Evolutionary conservation across 1,140 invertebrate species (phyloP), one percentile per base, ranked within the genome.

Genomic region (Zaprionus ghesquierei): DNA sequence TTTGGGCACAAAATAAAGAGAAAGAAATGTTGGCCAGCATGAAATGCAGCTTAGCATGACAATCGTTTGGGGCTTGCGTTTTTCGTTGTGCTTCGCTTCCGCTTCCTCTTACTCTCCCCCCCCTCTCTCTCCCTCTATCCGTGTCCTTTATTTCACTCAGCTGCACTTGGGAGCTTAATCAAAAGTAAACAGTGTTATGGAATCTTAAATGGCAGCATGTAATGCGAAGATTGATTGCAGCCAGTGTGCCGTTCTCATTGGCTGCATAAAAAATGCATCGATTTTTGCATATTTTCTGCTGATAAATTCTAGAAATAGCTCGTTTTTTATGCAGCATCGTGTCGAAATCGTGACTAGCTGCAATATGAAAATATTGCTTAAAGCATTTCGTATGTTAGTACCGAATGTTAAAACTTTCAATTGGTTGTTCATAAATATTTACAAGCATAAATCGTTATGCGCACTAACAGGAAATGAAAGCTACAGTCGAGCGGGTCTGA

Each of bases 51-150:
- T 29, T 53, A 62, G 55, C 81, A 75, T 69, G 81, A 72, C 75
- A 78, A 87, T 85, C 75, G 78, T 81, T 87, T 81, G 15, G 58
- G 49, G 60, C 79, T 70, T 38, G 56, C 61, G 54, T 22, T 65
- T 56, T 62, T 55, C 20, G 35, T 18, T 41, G 35, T n/a, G n/a
- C 35, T 15, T 41, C 6, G n/a, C 35, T 15, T 41, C 6, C 6
- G 38, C 46, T 41, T 62, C 63, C 59, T 66, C 59, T n/a, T n/a
- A n/a, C n/a, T 4, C 2, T 8, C 8, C 23, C 12, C 13, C 3
- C 49, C 13, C 9, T 13, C 12, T 51, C 6, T 10, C 22, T 27
- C 13, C 23, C 2, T 6, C 10, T n/a, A 12, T 12, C 35, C 22
- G 4, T 3, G 29, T 60, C 9, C 12, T 22, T 50, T 61, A 4